Percentiles rank a stretch among this genome's conserved stretches.
These are phyloP conservation scores for Gymnocephalus cernua DNA, from an alignment of 2,113 vertebrate species.

Conservation along the genomic window DNA sequence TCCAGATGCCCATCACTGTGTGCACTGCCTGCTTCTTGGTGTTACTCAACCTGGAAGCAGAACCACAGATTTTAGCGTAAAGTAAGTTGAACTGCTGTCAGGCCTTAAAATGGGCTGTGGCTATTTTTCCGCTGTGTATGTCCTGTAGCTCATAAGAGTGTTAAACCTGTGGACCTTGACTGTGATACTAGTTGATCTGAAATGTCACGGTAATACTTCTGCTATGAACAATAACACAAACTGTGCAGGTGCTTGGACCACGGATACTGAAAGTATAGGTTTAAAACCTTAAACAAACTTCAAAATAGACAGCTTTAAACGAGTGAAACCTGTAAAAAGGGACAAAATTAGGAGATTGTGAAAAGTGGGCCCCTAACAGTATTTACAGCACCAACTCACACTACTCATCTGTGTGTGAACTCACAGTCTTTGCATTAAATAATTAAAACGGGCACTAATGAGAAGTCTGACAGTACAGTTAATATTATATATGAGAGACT, in stretches of 20 bases:
- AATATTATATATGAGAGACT: neutral
- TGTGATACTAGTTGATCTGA: neutral
- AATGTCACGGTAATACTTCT: neutral
- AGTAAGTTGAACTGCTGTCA: neutral
- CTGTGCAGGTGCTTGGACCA: neutral
- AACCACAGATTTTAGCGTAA: conserved; percentile 47
- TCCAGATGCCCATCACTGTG: conserved; percentile 96
- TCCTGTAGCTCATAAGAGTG: neutral
- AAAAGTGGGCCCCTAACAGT: neutral
- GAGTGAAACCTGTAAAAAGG: neutral
- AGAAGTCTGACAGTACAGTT: neutral
- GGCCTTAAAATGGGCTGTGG: neutral
- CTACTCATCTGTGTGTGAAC: neutral
- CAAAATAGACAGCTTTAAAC: neutral
- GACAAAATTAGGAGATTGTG: neutral
- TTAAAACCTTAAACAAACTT: neutral
- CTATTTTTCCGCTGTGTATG: neutral
- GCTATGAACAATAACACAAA: neutral
- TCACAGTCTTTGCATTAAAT: neutral
- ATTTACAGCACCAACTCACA: neutral
- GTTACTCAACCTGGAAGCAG: conserved; percentile 89
- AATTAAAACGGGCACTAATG: conserved; percentile 2
- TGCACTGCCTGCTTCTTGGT: conserved; percentile 95
- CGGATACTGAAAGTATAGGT: neutral
- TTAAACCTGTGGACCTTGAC: neutral